These are phyloP conservation scores for Asbolus verrucosus DNA, from an alignment of 1,140 invertebrate genomes.

Conservation along the genomic window DNA sequence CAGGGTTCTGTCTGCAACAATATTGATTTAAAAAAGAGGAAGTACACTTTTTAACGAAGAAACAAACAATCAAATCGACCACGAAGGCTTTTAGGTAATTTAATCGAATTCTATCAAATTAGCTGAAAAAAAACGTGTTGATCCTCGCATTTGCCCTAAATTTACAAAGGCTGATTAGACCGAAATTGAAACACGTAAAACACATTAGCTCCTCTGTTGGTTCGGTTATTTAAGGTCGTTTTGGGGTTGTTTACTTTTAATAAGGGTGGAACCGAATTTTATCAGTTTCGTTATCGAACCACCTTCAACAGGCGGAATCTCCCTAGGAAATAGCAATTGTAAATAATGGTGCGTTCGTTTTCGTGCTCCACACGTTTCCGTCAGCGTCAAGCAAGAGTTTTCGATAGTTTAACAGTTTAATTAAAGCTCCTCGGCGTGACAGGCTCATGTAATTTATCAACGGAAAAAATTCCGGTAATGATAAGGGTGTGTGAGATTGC, in stretches of 20 bases:
- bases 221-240: constrained; percentile 1
- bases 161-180: constrained; percentile 12
- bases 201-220: constrained; percentile 9
- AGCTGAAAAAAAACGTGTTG: too few relatives aligned
- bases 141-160: too few relatives aligned
- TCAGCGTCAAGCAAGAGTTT: not conserved
- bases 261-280: not conserved
- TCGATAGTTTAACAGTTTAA: constrained; percentile 36
- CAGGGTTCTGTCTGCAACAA: too few relatives aligned
- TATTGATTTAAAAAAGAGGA: too few relatives aligned
- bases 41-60: too few relatives aligned
- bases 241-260: constrained; percentile 16
- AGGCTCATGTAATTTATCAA: constrained; percentile 29
- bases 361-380: constrained; percentile 12
- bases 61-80: too few relatives aligned
- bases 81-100: too few relatives aligned
- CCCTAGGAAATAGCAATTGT: not conserved
- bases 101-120: too few relatives aligned
- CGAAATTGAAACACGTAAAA: not conserved
- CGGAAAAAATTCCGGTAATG: constrained; percentile 17
- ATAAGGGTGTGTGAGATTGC: constrained; percentile 23
- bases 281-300: not conserved
- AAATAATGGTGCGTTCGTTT: constrained; percentile 22
- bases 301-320: not conserved
- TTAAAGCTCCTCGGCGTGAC: constrained; percentile 25